Conservation (phyloP, 1,140 invertebrate species). For the Zaprionus lachaisei region DNA sequence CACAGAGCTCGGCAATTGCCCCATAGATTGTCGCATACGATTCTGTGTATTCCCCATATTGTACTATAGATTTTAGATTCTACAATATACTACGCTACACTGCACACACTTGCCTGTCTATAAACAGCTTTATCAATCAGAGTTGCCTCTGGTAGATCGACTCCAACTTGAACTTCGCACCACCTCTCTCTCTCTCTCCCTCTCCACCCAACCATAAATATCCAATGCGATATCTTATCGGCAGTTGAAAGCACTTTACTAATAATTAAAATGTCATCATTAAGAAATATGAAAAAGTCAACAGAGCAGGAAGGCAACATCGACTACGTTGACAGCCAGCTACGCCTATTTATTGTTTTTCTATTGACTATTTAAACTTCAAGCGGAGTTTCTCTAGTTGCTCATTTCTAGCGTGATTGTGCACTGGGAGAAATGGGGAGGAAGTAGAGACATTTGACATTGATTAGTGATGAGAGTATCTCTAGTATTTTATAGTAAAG, state of each 20-base stretch:
- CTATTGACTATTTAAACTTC: constrained; percentile 79
- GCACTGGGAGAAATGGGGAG: neutral
- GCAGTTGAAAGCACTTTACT: constrained; percentile 80
- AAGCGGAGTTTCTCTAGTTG: constrained; percentile 34
- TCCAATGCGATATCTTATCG: constrained; percentile 79
- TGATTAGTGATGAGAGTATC: neutral
- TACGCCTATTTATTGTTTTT: constrained; percentile 68
- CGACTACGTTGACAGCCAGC: constrained; percentile 37
- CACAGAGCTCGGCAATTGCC: neutral
- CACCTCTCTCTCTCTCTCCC: neutral
- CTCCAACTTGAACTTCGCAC: constrained; percentile 52
- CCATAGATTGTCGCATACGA: neutral
- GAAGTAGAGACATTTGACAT: neutral
- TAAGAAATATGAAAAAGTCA: constrained; percentile 83
- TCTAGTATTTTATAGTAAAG: no score
- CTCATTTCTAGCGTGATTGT: constrained; percentile 36
- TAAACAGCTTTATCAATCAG: constrained; percentile 49
- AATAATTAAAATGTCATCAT: constrained; percentile 84
- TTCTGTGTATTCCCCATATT: neutral
- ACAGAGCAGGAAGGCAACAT: constrained; percentile 44
- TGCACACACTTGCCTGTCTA: neutral
- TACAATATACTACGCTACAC: neutral
- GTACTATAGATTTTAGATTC: neutral
- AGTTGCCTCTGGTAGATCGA: neutral
- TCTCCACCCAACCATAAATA: constrained; percentile 64